These are phyloP conservation scores for Typhlichthys subterraneus DNA, from an alignment of 2,797 vertebrate genomes.

Conservation along the genomic window DNA sequence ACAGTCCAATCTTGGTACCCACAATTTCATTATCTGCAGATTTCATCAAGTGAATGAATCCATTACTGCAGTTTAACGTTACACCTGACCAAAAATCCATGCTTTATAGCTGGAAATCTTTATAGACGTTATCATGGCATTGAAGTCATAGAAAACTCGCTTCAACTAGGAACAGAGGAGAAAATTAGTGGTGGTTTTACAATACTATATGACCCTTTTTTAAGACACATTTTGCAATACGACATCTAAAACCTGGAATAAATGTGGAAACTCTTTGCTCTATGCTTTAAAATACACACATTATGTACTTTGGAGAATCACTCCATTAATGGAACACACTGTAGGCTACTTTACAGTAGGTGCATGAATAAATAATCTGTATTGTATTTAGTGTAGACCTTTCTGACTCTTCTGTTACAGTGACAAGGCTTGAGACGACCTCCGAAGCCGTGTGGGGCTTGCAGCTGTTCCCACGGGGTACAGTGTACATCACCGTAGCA, in stretches of 20 bases:
- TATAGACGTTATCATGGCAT: neutral
- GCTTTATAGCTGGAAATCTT: neutral
- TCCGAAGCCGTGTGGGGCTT: conserved; percentile 44
- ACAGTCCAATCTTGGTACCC: conserved; percentile 25
- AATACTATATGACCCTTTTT: too few species aligned
- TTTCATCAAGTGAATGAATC: conserved; percentile 43
- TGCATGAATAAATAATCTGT: too few species aligned
- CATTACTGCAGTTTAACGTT: conserved; percentile 50
- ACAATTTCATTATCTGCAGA: conserved; percentile 45
- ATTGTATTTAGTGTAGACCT: neutral
- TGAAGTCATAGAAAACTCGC: neutral
- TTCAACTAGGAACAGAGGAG: too few species aligned
- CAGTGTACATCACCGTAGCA: conserved; percentile 34
- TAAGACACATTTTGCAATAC: neutral
- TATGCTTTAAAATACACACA: neutral
- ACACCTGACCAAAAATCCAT: conserved; percentile 23
- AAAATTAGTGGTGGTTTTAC: neutral
- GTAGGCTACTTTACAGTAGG: too few species aligned
- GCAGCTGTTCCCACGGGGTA: conserved; percentile 57
- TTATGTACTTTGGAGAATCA: neutral
- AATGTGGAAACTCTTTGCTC: neutral
- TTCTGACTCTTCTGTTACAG: neutral
- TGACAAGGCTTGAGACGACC: neutral
- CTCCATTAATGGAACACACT: neutral
- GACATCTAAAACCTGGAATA: neutral